phyloP scores from a whole-genome alignment of 1,140 invertebrate species.

The Lasioglossum baleicum region DNA sequence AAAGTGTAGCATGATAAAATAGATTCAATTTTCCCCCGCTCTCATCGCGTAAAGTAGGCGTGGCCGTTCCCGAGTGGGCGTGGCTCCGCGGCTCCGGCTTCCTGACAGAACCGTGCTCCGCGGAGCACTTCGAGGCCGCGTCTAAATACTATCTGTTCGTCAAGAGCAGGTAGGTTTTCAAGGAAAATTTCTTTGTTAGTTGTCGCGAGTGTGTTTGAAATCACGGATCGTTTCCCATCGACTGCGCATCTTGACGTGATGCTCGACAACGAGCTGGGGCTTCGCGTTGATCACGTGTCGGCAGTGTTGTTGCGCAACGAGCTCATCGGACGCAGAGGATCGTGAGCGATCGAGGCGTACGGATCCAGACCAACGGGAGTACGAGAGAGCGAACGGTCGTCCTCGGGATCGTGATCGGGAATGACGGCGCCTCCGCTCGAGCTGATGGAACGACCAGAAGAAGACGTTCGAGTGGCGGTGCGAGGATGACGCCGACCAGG shows the following conservation, averaged over 20 bases:
- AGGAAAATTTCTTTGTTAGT: too few species aligned
- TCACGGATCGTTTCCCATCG: too few species aligned
- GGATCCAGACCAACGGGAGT: slow-evolving; percentile 4
- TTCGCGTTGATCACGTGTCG: slow-evolving; percentile 25
- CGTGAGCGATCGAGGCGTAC: background rate
- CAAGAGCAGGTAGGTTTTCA: too few species aligned
- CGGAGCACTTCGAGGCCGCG: too few species aligned
- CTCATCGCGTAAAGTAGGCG: too few species aligned
- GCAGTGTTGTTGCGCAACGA: slow-evolving; percentile 46
- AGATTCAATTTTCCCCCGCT: too few species aligned
- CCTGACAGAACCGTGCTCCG: too few species aligned
- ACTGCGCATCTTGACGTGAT: slow-evolving; percentile 6
- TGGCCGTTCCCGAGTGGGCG: too few species aligned
- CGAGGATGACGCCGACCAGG: slow-evolving; percentile 61
- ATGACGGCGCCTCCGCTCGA: slow-evolving; percentile 32
- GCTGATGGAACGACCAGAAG: slow-evolving; percentile 45
- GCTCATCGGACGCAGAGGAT: slow-evolving; percentile 6
- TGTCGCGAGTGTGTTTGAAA: too few species aligned
- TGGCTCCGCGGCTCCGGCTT: too few species aligned
- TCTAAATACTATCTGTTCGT: too few species aligned
- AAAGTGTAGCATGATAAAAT: too few species aligned
- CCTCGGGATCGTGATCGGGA: slow-evolving; percentile 31
- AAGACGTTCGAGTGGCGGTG: slow-evolving; percentile 38
- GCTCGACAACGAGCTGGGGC: background rate
- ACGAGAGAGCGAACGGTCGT: slow-evolving; percentile 17